These are phyloP conservation scores for Formicarius rufipectus DNA, from an alignment of 2,113 vertebrate species.

Conservation along the genomic window DNA sequence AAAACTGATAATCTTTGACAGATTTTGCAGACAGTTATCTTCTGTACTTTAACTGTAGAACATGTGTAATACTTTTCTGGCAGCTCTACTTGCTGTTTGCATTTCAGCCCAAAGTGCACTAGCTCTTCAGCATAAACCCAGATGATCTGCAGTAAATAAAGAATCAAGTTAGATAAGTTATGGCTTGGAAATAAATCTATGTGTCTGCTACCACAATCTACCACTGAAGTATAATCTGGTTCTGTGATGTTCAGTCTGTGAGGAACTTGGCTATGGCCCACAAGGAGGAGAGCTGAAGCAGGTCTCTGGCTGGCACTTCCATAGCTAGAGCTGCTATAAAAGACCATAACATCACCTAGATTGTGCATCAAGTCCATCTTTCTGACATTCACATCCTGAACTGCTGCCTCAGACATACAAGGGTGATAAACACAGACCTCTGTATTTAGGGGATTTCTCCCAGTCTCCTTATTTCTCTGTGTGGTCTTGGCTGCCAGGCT, in stretches of 20 bases:
- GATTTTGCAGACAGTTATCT: not conserved
- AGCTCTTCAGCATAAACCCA: not conserved
- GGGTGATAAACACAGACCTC: not conserved
- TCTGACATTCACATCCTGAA: not conserved
- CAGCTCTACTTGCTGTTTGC: not conserved
- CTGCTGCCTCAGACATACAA: not conserved
- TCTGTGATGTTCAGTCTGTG: not conserved
- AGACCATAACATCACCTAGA: not conserved
- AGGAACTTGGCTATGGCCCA: not conserved
- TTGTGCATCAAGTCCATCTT: not conserved
- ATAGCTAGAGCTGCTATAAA: not conserved
- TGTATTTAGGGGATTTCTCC: not conserved
- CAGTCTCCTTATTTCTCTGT: not conserved
- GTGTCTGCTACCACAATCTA: too few relatives aligned
- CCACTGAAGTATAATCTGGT: not conserved
- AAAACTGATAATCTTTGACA: not conserved
- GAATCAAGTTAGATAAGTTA: not conserved
- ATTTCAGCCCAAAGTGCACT: not conserved
- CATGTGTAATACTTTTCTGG: not conserved
- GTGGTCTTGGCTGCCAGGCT: not conserved
- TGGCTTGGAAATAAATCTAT: not conserved
- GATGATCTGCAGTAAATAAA: not conserved
- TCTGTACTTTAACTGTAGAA: not conserved
- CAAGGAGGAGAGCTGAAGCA: not conserved
- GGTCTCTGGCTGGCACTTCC: not conserved